Percentiles rank a stretch among this genome's conserved stretches.
phyloP scores from a whole-genome alignment of 2,113 vertebrate genomes.

The Otus sunia region DNA sequence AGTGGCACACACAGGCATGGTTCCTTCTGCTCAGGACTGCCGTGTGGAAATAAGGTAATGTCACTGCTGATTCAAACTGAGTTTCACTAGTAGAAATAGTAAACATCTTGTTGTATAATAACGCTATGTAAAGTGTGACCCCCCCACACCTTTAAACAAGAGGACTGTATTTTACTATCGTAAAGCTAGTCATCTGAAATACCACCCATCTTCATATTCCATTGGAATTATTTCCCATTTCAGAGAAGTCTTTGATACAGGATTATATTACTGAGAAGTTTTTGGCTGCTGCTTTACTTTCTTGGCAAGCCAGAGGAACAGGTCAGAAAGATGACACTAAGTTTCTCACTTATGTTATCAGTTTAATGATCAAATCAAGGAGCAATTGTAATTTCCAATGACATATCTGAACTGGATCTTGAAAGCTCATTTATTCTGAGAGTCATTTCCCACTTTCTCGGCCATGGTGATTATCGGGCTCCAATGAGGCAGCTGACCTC shows the following conservation, averaged over 20 bases:
- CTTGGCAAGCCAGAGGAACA: background rate
- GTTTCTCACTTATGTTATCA: background rate
- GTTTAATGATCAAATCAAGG: background rate
- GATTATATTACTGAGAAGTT: background rate
- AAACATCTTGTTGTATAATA: background rate
- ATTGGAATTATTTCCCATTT: background rate
- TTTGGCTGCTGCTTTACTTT: background rate
- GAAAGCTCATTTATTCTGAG: background rate
- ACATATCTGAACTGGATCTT: background rate
- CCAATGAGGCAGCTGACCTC: background rate
- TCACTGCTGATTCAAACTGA: background rate
- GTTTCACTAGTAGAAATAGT: background rate
- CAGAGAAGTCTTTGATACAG: background rate
- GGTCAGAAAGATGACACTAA: background rate
- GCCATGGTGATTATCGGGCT: background rate
- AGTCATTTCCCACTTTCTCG: background rate
- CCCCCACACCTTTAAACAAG: background rate
- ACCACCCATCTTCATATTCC: background rate
- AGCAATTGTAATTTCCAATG: background rate
- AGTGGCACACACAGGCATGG: accelerated
- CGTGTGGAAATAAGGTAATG: accelerated
- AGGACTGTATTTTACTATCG: background rate
- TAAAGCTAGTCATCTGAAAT: background rate
- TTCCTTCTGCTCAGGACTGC: background rate
- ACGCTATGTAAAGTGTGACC: background rate